Conservation (phyloP, 1,140 invertebrate species). For the Drosophila sturtevanti region DNA sequence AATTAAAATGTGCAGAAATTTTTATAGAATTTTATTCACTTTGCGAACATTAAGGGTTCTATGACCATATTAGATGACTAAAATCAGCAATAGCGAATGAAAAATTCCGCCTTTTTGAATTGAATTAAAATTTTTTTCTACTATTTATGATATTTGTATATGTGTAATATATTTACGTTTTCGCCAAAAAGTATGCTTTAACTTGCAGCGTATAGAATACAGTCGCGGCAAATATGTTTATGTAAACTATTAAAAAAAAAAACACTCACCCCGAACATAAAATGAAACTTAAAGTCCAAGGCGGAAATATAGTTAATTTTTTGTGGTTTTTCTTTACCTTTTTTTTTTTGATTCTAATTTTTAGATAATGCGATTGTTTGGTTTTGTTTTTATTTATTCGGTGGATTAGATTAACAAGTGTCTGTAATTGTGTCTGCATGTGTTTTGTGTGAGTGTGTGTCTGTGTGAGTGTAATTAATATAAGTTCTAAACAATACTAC, state of each 20-base stretch:
- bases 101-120: conserved; percentile 12
- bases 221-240: conserved; percentile 70
- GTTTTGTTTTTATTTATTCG: conserved; percentile 42
- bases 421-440: conserved; percentile 45
- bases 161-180: not conserved
- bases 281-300: conserved; percentile 43
- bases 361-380: conserved; percentile 78
- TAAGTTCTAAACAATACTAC: conserved; percentile 28
- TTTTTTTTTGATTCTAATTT: conserved; percentile 47
- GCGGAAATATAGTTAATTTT: conserved; percentile 59
- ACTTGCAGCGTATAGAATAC: conserved; percentile 40
- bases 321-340: conserved; percentile 30
- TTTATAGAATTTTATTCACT: too few relatives aligned
- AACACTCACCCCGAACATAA: conserved; percentile 53
- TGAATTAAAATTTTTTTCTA: conserved; percentile 75
- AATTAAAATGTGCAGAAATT: too few relatives aligned
- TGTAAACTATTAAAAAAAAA: conserved; percentile 39
- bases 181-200: conserved; percentile 58
- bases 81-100: too few relatives aligned
- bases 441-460: conserved; percentile 28
- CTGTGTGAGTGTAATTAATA: conserved; percentile 30
- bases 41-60: too few relatives aligned
- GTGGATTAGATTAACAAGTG: conserved; percentile 80
- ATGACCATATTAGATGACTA: too few relatives aligned
- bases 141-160: conserved; percentile 10